Evolutionary conservation across 2,888 invertebrate genomes (phyloP), one percentile per base, ranked within the genome.

Genomic region (Anarsia innoxiella): DNA sequence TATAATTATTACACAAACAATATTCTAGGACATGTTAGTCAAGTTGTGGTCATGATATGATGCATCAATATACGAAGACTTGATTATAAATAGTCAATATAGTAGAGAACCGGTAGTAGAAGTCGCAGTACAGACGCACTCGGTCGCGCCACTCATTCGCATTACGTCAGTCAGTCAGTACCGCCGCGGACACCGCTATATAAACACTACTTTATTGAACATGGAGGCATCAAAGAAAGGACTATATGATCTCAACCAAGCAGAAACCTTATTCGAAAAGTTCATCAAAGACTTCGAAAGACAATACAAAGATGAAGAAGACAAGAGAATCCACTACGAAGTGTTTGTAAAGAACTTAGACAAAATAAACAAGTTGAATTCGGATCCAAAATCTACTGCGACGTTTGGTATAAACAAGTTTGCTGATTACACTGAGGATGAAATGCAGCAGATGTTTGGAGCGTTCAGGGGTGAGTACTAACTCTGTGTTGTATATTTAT

Each of bases 221-320:
- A n/a, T n/a, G n/a, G n/a, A n/a, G n/a, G n/a, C 19, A 5, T 25
- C 25, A 9, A 25, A 4, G 8, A 43, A 45, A 37, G 41, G 43
- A 6, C 10, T 43, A 23, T 56, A 50, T 39, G 43, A 56, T 14
- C 4, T 56, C 10, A 31, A 38, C 8, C 31, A 52, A 8, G 52
- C 51, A 0, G 42, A 42, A 5, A 37, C 32, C 11, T 15, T 55
- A 6, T 59, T 56, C 11, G 51, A 53, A 14, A 45, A 56, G 28
- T 58, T 49, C 32, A 41, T 53, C 0, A 45, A 46, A 23, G 51
- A 59, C 27, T 46, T 41, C 35, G 31, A 51, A 14, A 53, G 39
- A 36, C 27, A 41, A 1, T 58, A 56, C 40, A 51, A 48, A 27
- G 46, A 50, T 39, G 48, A 48, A 1, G 47, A 38, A 1, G 59